Conservation (phyloP, 2,888 invertebrate species). For the Abrostola triplasia region DNA sequence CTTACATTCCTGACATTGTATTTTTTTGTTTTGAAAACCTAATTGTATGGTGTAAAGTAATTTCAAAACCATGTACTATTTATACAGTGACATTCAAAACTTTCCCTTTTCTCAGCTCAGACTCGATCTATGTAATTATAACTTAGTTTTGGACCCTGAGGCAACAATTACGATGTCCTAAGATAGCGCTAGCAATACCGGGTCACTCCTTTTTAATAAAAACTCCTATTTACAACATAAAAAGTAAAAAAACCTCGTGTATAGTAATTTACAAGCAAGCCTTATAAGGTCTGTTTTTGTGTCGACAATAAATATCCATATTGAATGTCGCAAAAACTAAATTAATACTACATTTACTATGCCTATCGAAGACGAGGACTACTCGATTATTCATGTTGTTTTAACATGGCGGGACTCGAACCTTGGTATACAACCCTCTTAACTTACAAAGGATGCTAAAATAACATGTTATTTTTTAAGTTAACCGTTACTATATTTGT, state of each 20-base stretch:
- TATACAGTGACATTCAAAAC: conserved; percentile 2
- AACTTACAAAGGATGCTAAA: too few species aligned
- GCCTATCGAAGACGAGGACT: not conserved
- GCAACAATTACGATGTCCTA: not conserved
- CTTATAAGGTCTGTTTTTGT: conserved; percentile 12
- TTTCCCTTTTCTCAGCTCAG: not conserved
- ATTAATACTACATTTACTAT: not conserved
- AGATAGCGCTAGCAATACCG: not conserved
- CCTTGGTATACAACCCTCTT: too few species aligned
- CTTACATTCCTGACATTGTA: too few species aligned
- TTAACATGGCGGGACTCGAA: not conserved
- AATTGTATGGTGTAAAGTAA: not conserved
- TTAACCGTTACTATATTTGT: too few species aligned
- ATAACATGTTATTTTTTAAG: too few species aligned
- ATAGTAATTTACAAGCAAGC: conserved; percentile 7
- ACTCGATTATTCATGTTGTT: not conserved
- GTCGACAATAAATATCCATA: conserved; percentile 1
- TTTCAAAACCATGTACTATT: not conserved
- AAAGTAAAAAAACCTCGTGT: not conserved
- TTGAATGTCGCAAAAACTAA: conserved; percentile 10
- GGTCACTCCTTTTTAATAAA: not conserved
- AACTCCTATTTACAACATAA: conserved; percentile 10
- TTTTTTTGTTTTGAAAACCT: too few species aligned
- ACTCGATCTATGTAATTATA: not conserved
- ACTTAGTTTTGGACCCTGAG: not conserved